Evolutionary conservation across 2,113 vertebrate genomes (phyloP).

Genomic region (Electrona antarctica): DNA sequence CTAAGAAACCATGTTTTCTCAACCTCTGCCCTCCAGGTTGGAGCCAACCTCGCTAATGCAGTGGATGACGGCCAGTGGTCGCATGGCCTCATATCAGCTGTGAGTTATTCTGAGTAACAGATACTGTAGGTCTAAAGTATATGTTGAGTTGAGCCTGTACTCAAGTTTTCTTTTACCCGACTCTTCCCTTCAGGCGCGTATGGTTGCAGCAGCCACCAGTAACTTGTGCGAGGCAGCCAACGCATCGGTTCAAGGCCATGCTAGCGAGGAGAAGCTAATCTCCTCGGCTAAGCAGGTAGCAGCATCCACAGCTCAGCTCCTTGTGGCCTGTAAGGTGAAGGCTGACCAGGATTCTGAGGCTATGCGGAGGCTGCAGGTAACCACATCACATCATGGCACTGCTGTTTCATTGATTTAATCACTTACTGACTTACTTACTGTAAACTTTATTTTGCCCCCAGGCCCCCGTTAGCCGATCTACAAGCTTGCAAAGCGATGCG

Average conservation of each 20-base stretch:
- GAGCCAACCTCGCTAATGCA: slow-evolving; percentile 94
- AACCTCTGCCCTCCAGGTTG: slow-evolving; percentile 81
- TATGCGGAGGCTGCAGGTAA: slow-evolving; percentile 96
- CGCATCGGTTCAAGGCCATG: slow-evolving; percentile 95
- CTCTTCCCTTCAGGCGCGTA: slow-evolving; percentile 82
- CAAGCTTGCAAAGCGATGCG: too few relatives aligned
- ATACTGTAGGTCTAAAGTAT: not conserved
- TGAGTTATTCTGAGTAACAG: slow-evolving; percentile 74
- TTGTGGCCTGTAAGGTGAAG: slow-evolving; percentile 98
- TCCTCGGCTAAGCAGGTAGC: slow-evolving; percentile 98
- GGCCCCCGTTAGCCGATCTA: too few relatives aligned
- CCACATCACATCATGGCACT: not conserved
- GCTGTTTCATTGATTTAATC: too few relatives aligned
- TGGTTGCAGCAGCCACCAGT: slow-evolving; percentile 97
- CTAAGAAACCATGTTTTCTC: slow-evolving; percentile 1
- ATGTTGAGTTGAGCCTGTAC: not conserved
- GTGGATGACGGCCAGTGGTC: slow-evolving; percentile 98
- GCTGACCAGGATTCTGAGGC: slow-evolving; percentile 96
- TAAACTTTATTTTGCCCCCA: too few relatives aligned
- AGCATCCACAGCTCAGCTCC: slow-evolving; percentile 94
- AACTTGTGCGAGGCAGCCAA: slow-evolving; percentile 97
- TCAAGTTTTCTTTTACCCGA: not conserved
- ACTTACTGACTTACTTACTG: too few relatives aligned
- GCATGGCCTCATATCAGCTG: slow-evolving; percentile 97
- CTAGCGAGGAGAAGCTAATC: slow-evolving; percentile 98